Percentiles rank a stretch among this genome's conserved stretches.
Evolutionary conservation across 53 echinoderm and acorn worm genomes (phyloP).

Genomic region (Hippasteria phrygiana): DNA sequence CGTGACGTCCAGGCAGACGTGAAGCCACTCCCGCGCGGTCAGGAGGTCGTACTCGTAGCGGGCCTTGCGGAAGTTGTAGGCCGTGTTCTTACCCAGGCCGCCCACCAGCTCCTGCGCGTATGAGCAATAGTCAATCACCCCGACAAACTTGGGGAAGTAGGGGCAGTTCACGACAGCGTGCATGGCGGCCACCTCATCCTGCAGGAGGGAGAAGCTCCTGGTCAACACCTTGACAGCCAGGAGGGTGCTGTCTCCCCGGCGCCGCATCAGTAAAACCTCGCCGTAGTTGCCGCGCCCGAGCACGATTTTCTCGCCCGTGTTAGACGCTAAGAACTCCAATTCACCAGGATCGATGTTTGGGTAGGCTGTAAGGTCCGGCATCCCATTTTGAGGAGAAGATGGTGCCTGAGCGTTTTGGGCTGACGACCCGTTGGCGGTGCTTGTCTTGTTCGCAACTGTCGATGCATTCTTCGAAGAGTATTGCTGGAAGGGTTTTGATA

Average conservation of each 20-base stretch:
- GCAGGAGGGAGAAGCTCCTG: background rate
- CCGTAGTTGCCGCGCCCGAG: conserved; percentile 22
- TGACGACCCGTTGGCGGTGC: background rate
- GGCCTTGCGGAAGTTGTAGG: conserved; percentile 19
- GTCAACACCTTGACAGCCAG: conserved; percentile 27
- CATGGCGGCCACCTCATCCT: conserved; percentile 33
- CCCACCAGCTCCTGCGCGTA: conserved; percentile 48
- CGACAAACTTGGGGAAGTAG: conserved; percentile 34
- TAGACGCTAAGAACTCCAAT: background rate
- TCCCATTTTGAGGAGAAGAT: background rate
- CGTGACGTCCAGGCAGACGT: conserved; percentile 43
- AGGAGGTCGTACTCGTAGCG: conserved; percentile 3
- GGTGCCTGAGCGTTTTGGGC: background rate
- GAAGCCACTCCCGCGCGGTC: conserved; percentile 11
- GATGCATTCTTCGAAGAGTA: background rate
- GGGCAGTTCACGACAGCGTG: conserved; percentile 18
- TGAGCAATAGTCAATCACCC: conserved; percentile 30
- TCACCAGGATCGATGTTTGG: conserved; percentile 11
- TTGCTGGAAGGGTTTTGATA: background rate
- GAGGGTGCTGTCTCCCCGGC: background rate
- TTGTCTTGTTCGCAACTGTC: background rate
- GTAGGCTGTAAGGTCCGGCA: conserved; percentile 1
- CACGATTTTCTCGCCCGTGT: background rate
- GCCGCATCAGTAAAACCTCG: conserved; percentile 34
- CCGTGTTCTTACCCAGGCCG: background rate